Evolutionary conservation across 2,113 vertebrate species (phyloP), one percentile per base, ranked within the genome.

Genomic region (Pongo pygmaeus): DNA sequence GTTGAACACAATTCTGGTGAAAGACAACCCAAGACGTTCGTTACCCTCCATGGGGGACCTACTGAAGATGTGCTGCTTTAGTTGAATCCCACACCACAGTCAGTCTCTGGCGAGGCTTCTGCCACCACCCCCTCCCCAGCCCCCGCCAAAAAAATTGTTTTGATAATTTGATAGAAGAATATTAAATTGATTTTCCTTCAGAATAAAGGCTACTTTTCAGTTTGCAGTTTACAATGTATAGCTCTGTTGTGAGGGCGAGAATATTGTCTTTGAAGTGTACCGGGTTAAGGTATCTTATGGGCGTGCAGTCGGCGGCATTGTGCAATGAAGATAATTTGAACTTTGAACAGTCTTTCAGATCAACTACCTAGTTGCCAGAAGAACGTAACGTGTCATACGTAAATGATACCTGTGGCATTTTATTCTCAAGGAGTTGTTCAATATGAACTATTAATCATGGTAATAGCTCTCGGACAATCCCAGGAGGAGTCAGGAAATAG

Each of bases 401-500:
- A 40, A 89, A 27, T 93, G 85, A 59, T 70, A 89, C 89, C 77
- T 94, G 81, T 97, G 96, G 35, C 92, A 94, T 23, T 86, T 93
- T 25, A 92, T 94, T 83, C 38, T 52, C 32, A 79, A 75, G 86
- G 81, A 23, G 27, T 78, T 85, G 74, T 96, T 93, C 74, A 78
- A 0, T 93, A 67, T 32, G 12, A 30, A 40, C 5, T 43, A 13
- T 91, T 96, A 96, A 75, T 97, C 96, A 97, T 74, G 81, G 38
- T 94, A n/a, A 79, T 94, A 94, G 59, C 81, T 96, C 92, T 89
- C 50, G 38, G 70, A 91, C 77, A 85, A 79, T 81, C 52, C 61
- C 22, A 23, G 43, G 61, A 91, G 75, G 72, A 95, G 96, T 92
- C 72, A 79, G 95, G 96, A 98, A 95, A 89, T 32, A 72, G 94